A percentile compares a stretch with the other conserved stretches of the same genome.
Evolutionary conservation across 2,888 invertebrate species (phyloP).

Genomic region (Orchesella flavescens): DNA sequence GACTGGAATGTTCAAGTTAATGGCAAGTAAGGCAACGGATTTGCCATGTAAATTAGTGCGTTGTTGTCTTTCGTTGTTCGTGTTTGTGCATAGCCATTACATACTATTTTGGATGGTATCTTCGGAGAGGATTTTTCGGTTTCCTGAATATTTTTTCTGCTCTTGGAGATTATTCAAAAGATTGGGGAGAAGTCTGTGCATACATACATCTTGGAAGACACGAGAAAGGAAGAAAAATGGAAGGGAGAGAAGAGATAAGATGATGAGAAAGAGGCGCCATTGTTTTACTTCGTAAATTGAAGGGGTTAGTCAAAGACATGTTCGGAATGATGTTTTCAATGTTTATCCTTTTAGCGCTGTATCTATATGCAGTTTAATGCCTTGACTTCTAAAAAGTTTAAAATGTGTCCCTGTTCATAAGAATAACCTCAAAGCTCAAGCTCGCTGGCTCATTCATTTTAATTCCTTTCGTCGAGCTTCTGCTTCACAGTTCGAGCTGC

Average conservation of each 20-base stretch:
- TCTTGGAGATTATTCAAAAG: neutral
- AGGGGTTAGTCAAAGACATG: constrained; percentile 2
- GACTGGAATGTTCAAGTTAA: neutral
- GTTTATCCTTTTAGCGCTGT: constrained; percentile 4
- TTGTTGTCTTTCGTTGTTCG: neutral
- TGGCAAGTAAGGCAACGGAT: neutral
- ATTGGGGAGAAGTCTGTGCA: neutral
- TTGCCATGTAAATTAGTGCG: constrained; percentile 20
- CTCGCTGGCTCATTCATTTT: neutral
- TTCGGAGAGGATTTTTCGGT: neutral
- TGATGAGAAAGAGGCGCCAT: constrained; percentile 44
- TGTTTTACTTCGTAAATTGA: constrained; percentile 31
- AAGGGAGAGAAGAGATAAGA: constrained; percentile 13
- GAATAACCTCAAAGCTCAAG: neutral
- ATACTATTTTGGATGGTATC: neutral
- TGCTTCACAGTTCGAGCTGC: too few species aligned
- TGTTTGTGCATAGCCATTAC: neutral
- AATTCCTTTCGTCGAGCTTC: neutral
- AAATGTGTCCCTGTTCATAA: neutral
- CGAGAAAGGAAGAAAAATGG: neutral
- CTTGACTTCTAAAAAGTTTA: neutral
- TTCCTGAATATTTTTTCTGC: neutral
- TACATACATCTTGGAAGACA: neutral
- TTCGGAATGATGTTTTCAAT: neutral
- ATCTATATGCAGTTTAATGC: neutral